Percentiles rank a stretch among this genome's conserved stretches.
Evolutionary conservation across 2,888 invertebrate species (phyloP).

Genomic region (Platynereis dumerilii): DNA sequence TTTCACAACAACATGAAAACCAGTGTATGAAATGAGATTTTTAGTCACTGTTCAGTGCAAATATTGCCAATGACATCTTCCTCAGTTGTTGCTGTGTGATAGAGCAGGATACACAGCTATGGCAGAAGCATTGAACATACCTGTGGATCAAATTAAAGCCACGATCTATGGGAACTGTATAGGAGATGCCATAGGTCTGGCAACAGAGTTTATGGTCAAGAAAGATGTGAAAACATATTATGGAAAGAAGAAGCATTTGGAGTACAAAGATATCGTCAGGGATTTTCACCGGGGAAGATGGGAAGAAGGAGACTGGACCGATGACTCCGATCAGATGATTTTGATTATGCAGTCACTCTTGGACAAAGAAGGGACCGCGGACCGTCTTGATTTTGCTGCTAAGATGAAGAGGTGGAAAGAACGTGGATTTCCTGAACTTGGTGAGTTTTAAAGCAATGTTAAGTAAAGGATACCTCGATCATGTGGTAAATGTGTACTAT

Average conservation of each 20-base stretch:
- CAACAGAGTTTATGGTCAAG: conserved; percentile 53
- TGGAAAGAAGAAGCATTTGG: too few species aligned
- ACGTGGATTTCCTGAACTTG: conserved; percentile 19
- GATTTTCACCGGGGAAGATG: conserved; percentile 58
- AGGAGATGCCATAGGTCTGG: conserved; percentile 58
- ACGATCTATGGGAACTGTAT: conserved; percentile 48
- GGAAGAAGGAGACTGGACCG: conserved; percentile 63
- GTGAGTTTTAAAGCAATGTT: conserved; percentile 48
- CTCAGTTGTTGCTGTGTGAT: too few species aligned
- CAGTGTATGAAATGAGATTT: too few species aligned
- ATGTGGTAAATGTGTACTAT: too few species aligned
- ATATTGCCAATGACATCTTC: too few species aligned
- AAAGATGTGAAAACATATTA: conserved; percentile 43
- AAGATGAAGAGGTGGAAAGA: not conserved
- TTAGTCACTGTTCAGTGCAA: too few species aligned
- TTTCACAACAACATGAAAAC: too few species aligned
- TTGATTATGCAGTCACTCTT: conserved; percentile 61
- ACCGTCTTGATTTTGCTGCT: conserved; percentile 1
- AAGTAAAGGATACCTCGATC: too few species aligned
- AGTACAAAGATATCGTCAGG: conserved; percentile 45
- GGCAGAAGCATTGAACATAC: too few species aligned
- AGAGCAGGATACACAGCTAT: too few species aligned
- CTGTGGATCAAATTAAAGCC: conserved; percentile 21
- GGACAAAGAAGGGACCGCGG: conserved; percentile 37
- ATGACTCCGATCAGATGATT: conserved; percentile 63